Evolutionary conservation across 1,140 invertebrate genomes (phyloP), one percentile per base, ranked within the genome.

Genomic region (Platorchestia sp.): DNA sequence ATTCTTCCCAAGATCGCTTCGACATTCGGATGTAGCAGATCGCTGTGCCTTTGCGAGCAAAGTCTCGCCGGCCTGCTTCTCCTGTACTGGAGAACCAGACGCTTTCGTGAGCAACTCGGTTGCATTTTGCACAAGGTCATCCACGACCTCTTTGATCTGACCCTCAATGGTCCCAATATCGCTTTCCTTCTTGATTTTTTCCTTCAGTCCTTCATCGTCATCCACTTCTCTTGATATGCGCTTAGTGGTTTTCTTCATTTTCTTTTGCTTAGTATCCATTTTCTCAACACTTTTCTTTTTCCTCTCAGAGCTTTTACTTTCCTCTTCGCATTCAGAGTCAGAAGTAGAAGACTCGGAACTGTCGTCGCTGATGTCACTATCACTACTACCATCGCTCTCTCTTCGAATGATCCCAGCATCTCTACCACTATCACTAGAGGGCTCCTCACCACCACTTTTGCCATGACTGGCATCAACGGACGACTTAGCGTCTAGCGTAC

Each of bases 91-190:
- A 3, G 91, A 93, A 16, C 47, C 45, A 6, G 91, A 45, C 36
- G 19, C 3, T 93, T 45, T 93, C 6, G 44, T 93, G 43, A 93
- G 91, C 16, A 93, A 45, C 40, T 93, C 91, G 6, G 91, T 44
- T 0, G 91, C 91, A 47, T 93, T 93, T 41, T 93, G 91, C 36
- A 93, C 91, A 40, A 93, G 91, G 44, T 93, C 91, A 44, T 93
- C 91, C 36, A 93, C 91, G 43, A 93, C 91, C 45, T 93, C 91
- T 93, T 93, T 93, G 14, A 93, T 93, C 44, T 93, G 91, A 47
- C 91, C 91, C 44, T 93, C 91, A 44, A 93, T 93, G 16, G 91
- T 93, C 3, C 91, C 91, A 3, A 93, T 44, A 45, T 40, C 91
- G 40, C 91, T 45, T 93, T 93, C 14, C 10, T 75, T 10, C 27